Base-by-base conservation (phyloP, 1,140 invertebrate species). In the Caenorhabditis brenneri region DNA sequence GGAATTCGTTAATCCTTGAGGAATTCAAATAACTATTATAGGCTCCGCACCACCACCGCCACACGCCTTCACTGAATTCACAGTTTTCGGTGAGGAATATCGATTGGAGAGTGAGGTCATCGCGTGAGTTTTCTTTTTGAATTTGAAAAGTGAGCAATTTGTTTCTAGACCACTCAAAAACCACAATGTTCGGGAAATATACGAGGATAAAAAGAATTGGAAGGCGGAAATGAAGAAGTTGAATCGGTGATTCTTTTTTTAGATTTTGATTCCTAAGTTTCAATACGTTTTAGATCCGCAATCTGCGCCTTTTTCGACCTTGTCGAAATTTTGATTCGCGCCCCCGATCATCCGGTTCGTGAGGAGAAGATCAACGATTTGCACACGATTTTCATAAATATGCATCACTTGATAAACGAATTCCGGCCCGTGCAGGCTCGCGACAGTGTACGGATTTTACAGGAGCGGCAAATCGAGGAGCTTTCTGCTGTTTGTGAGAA, bases 341-440 rank as follows among this genome's bases (percentile, higher is more conserved):
- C 42, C 16, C 84, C 84, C 27, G 84, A 85, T 24, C 79, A 81
- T 36, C 69, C 79, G 46, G 51, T 48, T 7, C 33, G 84, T 7
- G 79, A 74, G 7, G 80, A 81, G n/a, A 85, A 85, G 51, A 48
- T 85, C 12, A 42, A 29, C 24, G 84, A 85, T 58, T 74, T 85
- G 10, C 84, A 81, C 36, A 81, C 39, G 2, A 81, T 85, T n/a
- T 85, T 85, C 48, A 81, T 85, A 27, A 85, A 85, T 46, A 85
- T 85, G 84, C 84, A 85, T n/a, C 84, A 85, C 78, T 80, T 85
- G 22, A 58, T 85, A 36, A 85, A 85, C 29, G 84, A 85, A 46
- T 85, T 78, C 24, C 39, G 84, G 46, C 84, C 84, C 6, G 42
- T 81, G 29, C 84, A 80, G 55, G 83, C 84, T 39, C 58, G 84